Conservation (phyloP, 2,888 invertebrate genomes). For the Pandemis heparana region DNA sequence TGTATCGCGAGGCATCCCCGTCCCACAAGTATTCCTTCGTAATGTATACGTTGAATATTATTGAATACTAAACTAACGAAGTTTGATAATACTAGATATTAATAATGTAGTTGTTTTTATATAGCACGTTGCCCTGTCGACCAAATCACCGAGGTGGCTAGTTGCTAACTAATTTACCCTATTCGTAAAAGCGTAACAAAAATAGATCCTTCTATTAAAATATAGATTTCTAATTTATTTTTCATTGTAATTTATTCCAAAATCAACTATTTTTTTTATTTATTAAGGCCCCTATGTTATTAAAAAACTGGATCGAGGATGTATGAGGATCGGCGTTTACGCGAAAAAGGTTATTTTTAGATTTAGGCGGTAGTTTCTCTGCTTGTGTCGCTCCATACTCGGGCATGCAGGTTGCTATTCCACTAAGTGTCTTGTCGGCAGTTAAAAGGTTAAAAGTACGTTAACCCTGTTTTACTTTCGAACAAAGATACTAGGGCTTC, state of each 20-base stretch:
- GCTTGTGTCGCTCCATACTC: background rate
- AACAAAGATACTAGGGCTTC: background rate
- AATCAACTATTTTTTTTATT: conserved; percentile 58
- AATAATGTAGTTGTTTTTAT: background rate
- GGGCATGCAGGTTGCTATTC: background rate
- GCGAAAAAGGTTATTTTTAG: background rate
- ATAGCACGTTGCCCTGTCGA: background rate
- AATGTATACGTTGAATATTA: too few relatives aligned
- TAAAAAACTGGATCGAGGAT: conserved; percentile 42
- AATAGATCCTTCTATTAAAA: conserved; percentile 76
- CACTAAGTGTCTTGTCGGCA: background rate
- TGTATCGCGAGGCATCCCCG: too few relatives aligned
- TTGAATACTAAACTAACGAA: too few relatives aligned
- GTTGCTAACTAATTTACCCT: conserved; percentile 6
- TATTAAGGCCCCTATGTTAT: conserved; percentile 78
- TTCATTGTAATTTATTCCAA: conserved; percentile 63
- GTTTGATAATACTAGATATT: background rate
- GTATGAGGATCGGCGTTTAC: conserved; percentile 5
- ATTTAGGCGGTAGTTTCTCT: background rate
- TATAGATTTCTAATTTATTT: conserved; percentile 73
- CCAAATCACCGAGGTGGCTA: background rate
- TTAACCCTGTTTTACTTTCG: background rate
- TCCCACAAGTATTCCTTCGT: too few relatives aligned
- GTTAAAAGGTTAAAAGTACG: background rate
- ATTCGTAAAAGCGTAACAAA: conserved; percentile 80